These are phyloP conservation scores for Syritta pipiens DNA, from an alignment of 2,888 invertebrate genomes.

Conservation along the genomic window DNA sequence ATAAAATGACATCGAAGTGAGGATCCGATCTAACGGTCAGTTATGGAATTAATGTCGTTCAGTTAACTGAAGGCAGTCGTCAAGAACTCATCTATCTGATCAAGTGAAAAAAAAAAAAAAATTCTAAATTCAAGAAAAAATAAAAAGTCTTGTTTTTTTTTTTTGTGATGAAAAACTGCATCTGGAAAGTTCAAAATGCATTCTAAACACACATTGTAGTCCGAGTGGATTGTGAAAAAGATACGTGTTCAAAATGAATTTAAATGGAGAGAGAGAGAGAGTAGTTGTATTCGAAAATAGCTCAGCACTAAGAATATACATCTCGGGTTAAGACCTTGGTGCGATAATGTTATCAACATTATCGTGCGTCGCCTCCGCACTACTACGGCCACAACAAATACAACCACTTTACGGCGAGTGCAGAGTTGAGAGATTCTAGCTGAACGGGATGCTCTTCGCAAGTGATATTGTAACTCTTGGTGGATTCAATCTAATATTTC, in stretches of 20 bases:
- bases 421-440: not conserved
- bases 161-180: constrained; percentile 3
- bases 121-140: not conserved
- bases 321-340: constrained; percentile 63
- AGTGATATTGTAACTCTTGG: constrained; percentile 9
- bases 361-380: constrained; percentile 42
- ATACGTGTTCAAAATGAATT: no score
- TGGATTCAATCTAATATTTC: no score
- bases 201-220: not conserved
- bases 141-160: not conserved
- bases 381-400: not conserved
- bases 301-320: constrained; percentile 40
- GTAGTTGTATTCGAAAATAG: constrained; percentile 53
- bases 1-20: constrained; percentile 78
- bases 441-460: not conserved
- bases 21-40: constrained; percentile 77
- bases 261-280: no score
- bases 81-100: constrained; percentile 22
- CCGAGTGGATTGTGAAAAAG: constrained; percentile 20
- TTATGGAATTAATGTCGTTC: constrained; percentile 77
- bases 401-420: constrained; percentile 9
- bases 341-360: constrained; percentile 61
- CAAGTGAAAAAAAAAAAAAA: not conserved
- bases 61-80: constrained; percentile 71
- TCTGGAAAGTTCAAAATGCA: constrained; percentile 27